Percentiles rank a stretch among this genome's conserved stretches.
These are phyloP conservation scores for Sminthurinus signatus DNA, from an alignment of 1,140 invertebrate species.

Conservation along the genomic window DNA sequence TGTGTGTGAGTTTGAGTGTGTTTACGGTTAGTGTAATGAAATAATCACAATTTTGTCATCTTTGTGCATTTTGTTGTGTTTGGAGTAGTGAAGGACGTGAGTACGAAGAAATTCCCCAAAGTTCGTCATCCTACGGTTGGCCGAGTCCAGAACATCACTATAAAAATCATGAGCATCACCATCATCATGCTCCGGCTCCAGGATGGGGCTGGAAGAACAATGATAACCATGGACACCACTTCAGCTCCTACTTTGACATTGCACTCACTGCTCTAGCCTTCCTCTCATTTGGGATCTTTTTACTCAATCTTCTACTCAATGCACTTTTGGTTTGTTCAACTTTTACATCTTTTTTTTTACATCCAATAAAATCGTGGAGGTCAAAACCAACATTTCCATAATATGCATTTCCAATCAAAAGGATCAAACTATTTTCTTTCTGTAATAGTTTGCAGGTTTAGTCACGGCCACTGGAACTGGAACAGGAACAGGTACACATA, in stretches of 20 bases:
- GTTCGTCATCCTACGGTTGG: slow-evolving; percentile 5
- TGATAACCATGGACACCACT: neutral
- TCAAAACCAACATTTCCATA: too few species aligned
- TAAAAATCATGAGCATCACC: neutral
- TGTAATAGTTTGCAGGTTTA: slow-evolving; percentile 3
- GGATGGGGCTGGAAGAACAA: slow-evolving; percentile 17
- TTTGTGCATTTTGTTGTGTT: too few species aligned
- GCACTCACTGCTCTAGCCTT: slow-evolving; percentile 41
- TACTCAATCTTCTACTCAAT: slow-evolving; percentile 40
- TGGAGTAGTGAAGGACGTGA: slow-evolving; percentile 1
- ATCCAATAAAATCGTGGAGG: too few species aligned
- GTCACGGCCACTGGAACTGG: slow-evolving; percentile 8
- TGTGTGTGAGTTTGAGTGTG: too few species aligned
- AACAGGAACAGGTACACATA: slow-evolving; percentile 1
- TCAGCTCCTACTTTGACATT: slow-evolving; percentile 39
- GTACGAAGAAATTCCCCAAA: neutral
- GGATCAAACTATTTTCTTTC: too few species aligned
- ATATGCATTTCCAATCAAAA: too few species aligned
- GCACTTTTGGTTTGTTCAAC: slow-evolving; percentile 29
- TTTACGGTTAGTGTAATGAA: too few species aligned
- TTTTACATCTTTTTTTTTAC: too few species aligned
- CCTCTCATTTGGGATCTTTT: slow-evolving; percentile 38
- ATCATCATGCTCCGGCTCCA: neutral
- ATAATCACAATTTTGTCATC: too few species aligned
- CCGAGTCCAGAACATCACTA: neutral